Conservation (phyloP, 1,140 invertebrate species). For the Panulirus ornatus region DNA sequence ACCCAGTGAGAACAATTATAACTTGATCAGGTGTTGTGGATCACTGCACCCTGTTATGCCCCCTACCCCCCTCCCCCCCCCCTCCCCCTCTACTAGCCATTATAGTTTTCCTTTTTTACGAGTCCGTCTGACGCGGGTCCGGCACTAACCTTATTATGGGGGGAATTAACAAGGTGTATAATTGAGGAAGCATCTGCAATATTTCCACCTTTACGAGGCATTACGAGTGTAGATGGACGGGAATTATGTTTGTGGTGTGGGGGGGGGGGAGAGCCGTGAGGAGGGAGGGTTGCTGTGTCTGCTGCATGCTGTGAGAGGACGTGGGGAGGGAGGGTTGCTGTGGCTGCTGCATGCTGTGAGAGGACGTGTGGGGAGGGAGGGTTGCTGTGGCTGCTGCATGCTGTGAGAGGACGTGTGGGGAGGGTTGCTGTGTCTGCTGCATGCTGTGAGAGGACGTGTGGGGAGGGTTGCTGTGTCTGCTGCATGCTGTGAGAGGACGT, state of each 20-base stretch:
- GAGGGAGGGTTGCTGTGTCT: not conserved
- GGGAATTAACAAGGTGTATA: conserved; percentile 28
- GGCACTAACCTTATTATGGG: conserved; percentile 23
- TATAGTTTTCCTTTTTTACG: not conserved
- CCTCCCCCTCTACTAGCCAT: not conserved
- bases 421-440: too few species aligned
- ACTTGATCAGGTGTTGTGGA: not conserved
- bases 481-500: too few species aligned
- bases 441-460: too few species aligned
- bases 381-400: too few species aligned
- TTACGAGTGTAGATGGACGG: conserved; percentile 18
- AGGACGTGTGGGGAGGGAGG: too few species aligned
- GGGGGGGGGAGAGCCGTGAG: not conserved
- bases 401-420: too few species aligned
- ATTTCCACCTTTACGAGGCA: conserved; percentile 27
- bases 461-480: too few species aligned
- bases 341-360: not conserved
- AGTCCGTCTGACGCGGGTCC: not conserved
- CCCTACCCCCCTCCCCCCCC: not conserved
- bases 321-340: not conserved
- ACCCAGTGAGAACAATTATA: too few species aligned
- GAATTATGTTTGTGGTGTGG: not conserved
- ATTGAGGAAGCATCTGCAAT: conserved; percentile 41
- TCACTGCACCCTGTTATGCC: not conserved
- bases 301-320: too few species aligned